These are phyloP conservation scores for Loriculus beryllinus DNA, from an alignment of 2,797 vertebrate genomes.

Conservation along the genomic window DNA sequence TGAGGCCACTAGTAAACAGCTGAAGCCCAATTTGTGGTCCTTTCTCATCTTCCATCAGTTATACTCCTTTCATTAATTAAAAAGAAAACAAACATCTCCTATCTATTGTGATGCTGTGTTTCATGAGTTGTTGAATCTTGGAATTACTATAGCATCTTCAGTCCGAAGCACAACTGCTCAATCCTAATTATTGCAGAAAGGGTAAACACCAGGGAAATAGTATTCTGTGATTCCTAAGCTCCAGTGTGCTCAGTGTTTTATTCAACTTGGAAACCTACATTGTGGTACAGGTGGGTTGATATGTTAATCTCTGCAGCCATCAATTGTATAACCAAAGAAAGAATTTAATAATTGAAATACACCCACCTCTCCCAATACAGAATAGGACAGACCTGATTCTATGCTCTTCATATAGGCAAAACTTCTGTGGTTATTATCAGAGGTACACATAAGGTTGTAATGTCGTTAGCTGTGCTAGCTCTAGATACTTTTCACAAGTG, in stretches of 20 bases:
- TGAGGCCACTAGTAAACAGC: neutral
- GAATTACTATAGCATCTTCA: neutral
- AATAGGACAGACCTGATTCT: neutral
- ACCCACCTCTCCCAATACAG: rapidly evolving
- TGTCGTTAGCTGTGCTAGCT: neutral
- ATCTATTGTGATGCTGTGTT: neutral
- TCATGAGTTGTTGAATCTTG: neutral
- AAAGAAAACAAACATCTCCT: neutral
- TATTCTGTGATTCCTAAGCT: neutral
- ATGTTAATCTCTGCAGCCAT: neutral
- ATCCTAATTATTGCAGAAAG: neutral
- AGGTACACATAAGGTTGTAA: neutral
- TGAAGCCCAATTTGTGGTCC: neutral
- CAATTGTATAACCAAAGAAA: neutral
- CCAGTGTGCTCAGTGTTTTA: rapidly evolving
- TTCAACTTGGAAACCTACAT: neutral
- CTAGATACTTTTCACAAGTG: neutral
- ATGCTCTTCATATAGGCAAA: neutral
- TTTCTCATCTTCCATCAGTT: neutral
- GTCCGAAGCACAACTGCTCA: neutral
- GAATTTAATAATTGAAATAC: neutral
- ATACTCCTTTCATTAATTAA: neutral
- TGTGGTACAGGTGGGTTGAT: neutral
- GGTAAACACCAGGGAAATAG: neutral
- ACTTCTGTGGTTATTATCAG: neutral